Conservation (phyloP, 2,113 vertebrate genomes). For the Platysternon megacephalum region DNA sequence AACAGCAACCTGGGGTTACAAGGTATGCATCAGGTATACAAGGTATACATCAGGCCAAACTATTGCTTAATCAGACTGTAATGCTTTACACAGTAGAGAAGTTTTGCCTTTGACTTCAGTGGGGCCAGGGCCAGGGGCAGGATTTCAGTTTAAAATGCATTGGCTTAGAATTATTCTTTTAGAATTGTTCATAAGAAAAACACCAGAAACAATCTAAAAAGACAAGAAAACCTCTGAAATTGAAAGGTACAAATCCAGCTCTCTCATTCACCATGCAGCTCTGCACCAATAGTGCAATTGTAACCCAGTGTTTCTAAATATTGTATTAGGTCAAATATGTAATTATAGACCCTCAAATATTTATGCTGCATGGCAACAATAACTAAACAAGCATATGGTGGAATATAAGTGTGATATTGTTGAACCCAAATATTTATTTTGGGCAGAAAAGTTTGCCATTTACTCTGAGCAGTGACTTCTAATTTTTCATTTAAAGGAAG, state of each 20-base stretch:
- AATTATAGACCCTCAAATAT: neutral
- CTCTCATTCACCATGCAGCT: neutral
- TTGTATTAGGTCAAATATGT: neutral
- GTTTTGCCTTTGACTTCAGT: accelerated
- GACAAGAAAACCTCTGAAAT: neutral
- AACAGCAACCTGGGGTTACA: neutral
- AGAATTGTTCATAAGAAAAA: neutral
- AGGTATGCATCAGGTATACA: too few species aligned
- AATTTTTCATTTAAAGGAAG: neutral
- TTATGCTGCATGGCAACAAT: neutral
- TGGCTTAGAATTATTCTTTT: neutral
- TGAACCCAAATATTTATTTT: neutral
- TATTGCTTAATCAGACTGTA: neutral
- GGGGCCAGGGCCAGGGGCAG: neutral
- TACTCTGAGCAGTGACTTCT: neutral
- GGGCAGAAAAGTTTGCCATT: neutral
- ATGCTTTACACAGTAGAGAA: accelerated
- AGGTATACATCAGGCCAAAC: neutral
- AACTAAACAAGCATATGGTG: neutral
- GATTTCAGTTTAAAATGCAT: neutral
- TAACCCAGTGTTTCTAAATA: neutral
- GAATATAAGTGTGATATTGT: neutral
- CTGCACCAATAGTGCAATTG: accelerated
- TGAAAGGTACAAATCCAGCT: neutral
- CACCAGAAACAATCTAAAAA: neutral